Evolutionary conservation across 2,888 invertebrate species (phyloP), one percentile per base, ranked within the genome.

Genomic region (Schrankia costaestrigalis): DNA sequence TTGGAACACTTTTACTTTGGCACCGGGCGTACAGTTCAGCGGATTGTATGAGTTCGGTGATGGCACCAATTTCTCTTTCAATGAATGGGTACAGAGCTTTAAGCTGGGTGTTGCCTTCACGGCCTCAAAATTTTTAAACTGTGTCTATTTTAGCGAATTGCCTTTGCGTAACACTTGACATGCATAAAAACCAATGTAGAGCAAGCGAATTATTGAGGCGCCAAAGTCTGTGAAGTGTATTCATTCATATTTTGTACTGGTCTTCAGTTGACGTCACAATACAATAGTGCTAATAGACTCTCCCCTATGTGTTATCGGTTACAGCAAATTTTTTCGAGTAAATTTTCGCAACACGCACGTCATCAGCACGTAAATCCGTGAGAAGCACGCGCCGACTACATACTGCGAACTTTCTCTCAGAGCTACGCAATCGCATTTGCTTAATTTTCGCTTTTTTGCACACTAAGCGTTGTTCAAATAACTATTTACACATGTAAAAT

Each of bases 61-160:
- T 81, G 86, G 75, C 85, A 84, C 80, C 62, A 85, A 86, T 87
- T 87, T 87, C 86, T 85, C 86, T 86, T 85, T 85, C 85, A 75
- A 82, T 77, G 71, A 71, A 66, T 60, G 56, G 54, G 56, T 57
- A 54, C 55, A 43, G 53, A 67, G 63, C 64, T 69, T 66, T 46
- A 57, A 65, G 52, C 54, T 57, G 54, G 46, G 50, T 44, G 46
- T 26, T 52, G 41, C 26, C 38, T 51, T 45, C 48, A 38, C 54
- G 56, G 46, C 58, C 53, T 46, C 57, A 49, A 65, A 59, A 53
- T 50, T 56, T n/a, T 41, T 36, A 55, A 57, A 46, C 40, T 50
- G 44, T 49, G 52, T 48, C 26, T 42, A 47, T 51, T 46, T 46
- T 44, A 36, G 40, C 48, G 43, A 58, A 62, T 49, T 31, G 29